Base-by-base conservation (phyloP, 2,113 vertebrate genomes). In the Camelus bactrianus region DNA sequence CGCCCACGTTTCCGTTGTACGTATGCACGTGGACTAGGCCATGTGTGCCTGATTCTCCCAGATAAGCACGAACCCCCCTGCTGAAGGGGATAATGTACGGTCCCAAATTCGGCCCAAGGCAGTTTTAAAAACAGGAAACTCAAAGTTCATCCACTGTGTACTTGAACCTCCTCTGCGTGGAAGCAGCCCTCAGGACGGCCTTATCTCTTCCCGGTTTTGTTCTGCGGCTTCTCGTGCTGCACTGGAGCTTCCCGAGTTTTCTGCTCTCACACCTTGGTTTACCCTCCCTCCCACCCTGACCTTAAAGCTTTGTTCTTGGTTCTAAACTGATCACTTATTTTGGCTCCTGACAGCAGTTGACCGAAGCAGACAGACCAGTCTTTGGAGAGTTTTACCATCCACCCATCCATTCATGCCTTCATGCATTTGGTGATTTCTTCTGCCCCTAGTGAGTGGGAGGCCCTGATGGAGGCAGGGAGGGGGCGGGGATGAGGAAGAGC, bases 121-220 rank as follows among this genome's bases (percentile, higher is more conserved):
- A 76, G n/a, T 72, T 81, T 8, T 60, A n/a, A 88, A 94, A 95
- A 67, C 77, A 93, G 92, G 85, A 95, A 93, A 48, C 42, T 73
- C 30, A 3, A 12, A 73, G 91, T 89, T 83, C 93, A 20, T 73
- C 64, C 26, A 8, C 28, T 13, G 3, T 64, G 60, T 46, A 20
- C 73, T 50, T 69, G 69, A 79, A 67, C 69, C 42, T 46, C 54
- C 65, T 92, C 56, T 30, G 1, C 32, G 1, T 22, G 58, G 42
- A 69, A 89, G 84, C 56, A 8, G 87, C 69, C 35, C 8, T 77
- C 84, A 20, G n/a, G 42, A 22, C 1, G 8, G 73, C 69, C 62
- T 69, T 60, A 69, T 80, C 70, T 65, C 80, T 72, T 87, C 48
- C 56, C 0, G 42, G 54, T 11, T 46, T 20, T 48, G 60, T 52